A percentile compares a stretch with the other conserved stretches of the same genome.
Conservation (phyloP, 2,888 invertebrate genomes). For the Orthosia incerta region DNA sequence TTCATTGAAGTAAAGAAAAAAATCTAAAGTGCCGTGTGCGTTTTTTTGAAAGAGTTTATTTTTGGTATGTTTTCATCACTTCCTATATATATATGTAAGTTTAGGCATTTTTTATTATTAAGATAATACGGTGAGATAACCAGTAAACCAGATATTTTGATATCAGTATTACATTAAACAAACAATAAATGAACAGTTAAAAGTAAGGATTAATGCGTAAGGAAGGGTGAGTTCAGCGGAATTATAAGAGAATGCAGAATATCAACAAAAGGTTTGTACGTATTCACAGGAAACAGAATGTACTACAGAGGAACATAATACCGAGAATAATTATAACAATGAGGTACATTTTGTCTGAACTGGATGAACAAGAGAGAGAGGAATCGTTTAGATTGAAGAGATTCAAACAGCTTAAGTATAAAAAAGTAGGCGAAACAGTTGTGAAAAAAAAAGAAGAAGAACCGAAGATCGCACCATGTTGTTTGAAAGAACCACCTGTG, state of each 20-base stretch:
- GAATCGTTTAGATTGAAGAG: conserved; percentile 27
- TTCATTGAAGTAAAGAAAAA: too few relatives aligned
- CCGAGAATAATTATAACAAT: conserved; percentile 4
- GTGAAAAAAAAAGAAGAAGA: too few relatives aligned
- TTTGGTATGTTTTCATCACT: background rate
- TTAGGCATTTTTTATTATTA: background rate
- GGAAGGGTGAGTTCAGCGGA: conserved; percentile 28
- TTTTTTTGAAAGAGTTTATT: too few relatives aligned
- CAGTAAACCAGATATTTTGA: background rate
- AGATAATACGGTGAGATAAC: background rate
- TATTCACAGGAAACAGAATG: conserved; percentile 75
- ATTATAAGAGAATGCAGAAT: conserved; percentile 15
- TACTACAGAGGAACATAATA: conserved; percentile 52
- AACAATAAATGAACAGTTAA: background rate
- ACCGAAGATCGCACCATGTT: background rate
- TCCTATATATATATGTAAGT: background rate
- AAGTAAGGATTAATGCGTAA: background rate
- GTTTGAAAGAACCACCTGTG: background rate
- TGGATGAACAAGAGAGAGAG: conserved; percentile 56
- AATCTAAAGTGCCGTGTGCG: too few relatives aligned
- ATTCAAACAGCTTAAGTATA: conserved; percentile 39
- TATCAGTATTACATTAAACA: too few relatives aligned
- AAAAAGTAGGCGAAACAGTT: background rate
- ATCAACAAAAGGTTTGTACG: conserved; percentile 56
- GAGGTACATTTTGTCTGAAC: conserved; percentile 6